Evolutionary conservation across 2,797 vertebrate species (phyloP).

Genomic region (Crax fasciolata): DNA sequence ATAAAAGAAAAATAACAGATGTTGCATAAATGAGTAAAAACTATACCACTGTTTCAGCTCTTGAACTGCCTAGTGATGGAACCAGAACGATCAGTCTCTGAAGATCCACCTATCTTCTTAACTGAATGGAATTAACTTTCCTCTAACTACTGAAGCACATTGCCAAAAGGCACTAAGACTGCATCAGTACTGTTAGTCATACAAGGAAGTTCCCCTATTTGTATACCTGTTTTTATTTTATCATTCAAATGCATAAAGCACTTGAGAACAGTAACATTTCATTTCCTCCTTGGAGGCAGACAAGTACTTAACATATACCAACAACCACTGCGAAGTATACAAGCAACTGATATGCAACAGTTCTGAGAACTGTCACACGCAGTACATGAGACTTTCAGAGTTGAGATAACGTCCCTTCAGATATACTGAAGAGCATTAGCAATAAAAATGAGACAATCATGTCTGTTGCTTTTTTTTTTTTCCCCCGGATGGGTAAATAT

Average conservation of each 20-base stretch:
- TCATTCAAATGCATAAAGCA: background rate
- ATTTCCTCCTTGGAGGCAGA: background rate
- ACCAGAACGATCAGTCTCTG: background rate
- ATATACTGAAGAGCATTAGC: background rate
- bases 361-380: background rate
- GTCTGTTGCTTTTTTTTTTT: background rate
- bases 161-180: background rate
- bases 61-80: background rate
- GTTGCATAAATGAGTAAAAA: background rate
- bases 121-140: background rate
- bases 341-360: background rate
- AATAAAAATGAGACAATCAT: background rate
- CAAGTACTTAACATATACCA: background rate
- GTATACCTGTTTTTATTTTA: background rate
- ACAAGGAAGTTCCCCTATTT: background rate
- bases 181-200: background rate
- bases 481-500: background rate
- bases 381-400: background rate
- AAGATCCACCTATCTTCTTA: background rate
- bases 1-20: constrained; percentile 29
- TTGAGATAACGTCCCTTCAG: background rate
- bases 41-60: background rate
- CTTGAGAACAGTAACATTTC: background rate
- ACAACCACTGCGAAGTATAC: background rate
- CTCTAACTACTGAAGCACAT: background rate